Evolutionary conservation across 2,888 invertebrate genomes (phyloP).

Genomic region (Pterostichus madidus): DNA sequence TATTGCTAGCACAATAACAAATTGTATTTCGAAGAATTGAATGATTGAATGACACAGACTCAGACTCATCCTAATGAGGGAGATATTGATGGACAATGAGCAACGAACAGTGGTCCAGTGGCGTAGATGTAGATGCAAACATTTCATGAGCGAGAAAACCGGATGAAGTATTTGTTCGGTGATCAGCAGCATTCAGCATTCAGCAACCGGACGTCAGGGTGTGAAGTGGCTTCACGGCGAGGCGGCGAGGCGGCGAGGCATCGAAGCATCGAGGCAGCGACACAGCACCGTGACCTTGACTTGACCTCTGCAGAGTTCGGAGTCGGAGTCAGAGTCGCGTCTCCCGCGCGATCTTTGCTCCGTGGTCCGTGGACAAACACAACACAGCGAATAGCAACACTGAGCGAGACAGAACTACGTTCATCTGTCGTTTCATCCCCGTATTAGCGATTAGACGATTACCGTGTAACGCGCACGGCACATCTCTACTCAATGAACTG

Average conservation of each 20-base stretch:
- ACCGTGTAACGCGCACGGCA: too few species aligned
- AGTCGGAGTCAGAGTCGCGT: neutral
- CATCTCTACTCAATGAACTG: too few species aligned
- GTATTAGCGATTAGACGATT: too few species aligned
- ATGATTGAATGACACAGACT: too few species aligned
- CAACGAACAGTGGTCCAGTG: too few species aligned
- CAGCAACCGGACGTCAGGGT: slow-evolving; percentile 48
- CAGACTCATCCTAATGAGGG: too few species aligned
- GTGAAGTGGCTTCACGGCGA: slow-evolving; percentile 45
- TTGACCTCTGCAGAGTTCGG: slow-evolving; percentile 46
- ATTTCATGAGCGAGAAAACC: slow-evolving; percentile 8
- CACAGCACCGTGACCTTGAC: slow-evolving; percentile 55
- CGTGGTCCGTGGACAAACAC: neutral
- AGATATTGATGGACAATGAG: too few species aligned
- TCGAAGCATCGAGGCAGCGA: slow-evolving; percentile 23
- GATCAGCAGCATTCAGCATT: neutral
- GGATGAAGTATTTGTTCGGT: neutral
- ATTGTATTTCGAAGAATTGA: too few species aligned
- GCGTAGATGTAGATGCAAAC: too few species aligned
- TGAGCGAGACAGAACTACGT: neutral
- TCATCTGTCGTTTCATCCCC: too few species aligned
- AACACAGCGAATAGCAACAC: too few species aligned
- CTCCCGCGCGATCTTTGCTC: slow-evolving; percentile 40
- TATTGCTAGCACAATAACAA: too few species aligned
- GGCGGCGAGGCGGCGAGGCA: slow-evolving; percentile 21